Evolutionary conservation across 1,140 invertebrate genomes (phyloP).

Genomic region (Hyles euphorbiae): DNA sequence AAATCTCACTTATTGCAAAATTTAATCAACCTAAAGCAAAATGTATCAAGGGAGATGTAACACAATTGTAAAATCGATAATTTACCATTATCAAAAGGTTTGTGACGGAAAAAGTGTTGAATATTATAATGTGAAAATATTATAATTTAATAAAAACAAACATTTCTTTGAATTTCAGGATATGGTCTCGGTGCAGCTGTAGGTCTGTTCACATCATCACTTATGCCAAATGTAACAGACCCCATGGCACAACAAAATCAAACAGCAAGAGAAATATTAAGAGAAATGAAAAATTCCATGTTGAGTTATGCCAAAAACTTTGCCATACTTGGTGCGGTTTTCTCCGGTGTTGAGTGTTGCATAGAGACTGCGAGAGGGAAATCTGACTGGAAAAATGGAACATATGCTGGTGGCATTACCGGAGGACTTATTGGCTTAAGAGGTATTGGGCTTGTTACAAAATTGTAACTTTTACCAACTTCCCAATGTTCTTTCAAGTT

Average conservation of each 20-base stretch:
- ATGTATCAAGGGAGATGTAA: too few relatives aligned
- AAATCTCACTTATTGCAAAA: too few relatives aligned
- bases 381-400: slow-evolving; percentile 97
- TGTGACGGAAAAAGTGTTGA: too few relatives aligned
- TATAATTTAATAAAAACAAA: slow-evolving; percentile 1
- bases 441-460: slow-evolving; percentile 75
- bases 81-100: too few relatives aligned
- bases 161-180: slow-evolving; percentile 76
- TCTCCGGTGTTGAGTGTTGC: slow-evolving; percentile 93
- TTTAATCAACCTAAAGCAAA: too few relatives aligned
- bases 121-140: background rate
- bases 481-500: background rate
- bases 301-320: slow-evolving; percentile 98
- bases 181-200: slow-evolving; percentile 95
- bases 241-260: slow-evolving; percentile 86
- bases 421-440: slow-evolving; percentile 96
- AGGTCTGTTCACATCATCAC: slow-evolving; percentile 95
- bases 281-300: slow-evolving; percentile 94
- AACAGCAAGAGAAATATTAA: slow-evolving; percentile 87
- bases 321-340: slow-evolving; percentile 94
- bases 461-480: too few relatives aligned
- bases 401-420: slow-evolving; percentile 93
- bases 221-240: slow-evolving; percentile 90
- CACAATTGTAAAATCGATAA: too few relatives aligned
- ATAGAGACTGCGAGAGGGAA: slow-evolving; percentile 96